Evolutionary conservation across 2,797 vertebrate genomes (phyloP).

Genomic region (Orientallactaga sibirica): DNA sequence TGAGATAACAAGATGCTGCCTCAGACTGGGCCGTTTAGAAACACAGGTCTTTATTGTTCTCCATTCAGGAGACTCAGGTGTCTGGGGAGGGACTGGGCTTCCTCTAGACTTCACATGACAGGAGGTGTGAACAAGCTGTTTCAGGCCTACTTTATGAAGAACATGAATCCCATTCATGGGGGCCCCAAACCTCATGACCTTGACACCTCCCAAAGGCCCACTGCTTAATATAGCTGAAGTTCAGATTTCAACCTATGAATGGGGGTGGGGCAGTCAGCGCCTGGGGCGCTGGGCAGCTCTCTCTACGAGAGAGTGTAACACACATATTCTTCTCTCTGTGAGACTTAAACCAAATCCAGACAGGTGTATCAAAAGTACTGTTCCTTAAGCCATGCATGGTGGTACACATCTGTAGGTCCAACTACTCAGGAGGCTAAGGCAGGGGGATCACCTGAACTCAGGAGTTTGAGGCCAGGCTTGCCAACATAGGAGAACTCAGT

Average conservation of each 20-base stretch:
- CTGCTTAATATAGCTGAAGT: background rate
- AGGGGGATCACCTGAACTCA: background rate
- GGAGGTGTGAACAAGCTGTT: background rate
- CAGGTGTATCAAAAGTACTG: background rate
- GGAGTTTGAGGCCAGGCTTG: no score
- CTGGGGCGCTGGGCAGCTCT: no score
- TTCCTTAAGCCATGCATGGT: background rate
- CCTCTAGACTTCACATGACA: background rate
- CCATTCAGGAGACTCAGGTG: background rate
- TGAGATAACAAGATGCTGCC: no score
- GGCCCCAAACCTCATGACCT: no score
- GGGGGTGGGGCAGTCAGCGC: no score
- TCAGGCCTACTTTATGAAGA: no score
- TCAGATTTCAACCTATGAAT: no score
- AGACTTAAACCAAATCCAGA: slow-evolving; percentile 30
- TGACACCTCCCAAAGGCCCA: background rate
- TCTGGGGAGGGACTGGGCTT: background rate
- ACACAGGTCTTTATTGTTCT: background rate
- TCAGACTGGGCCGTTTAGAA: background rate
- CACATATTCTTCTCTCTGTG: background rate
- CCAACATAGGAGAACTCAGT: background rate
- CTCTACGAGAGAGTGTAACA: background rate
- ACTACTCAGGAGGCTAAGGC: background rate
- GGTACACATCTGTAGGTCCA: background rate
- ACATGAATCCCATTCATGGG: background rate